Conservation (phyloP, 2,797 vertebrate genomes). For the Sebastes oblongus region DNA sequence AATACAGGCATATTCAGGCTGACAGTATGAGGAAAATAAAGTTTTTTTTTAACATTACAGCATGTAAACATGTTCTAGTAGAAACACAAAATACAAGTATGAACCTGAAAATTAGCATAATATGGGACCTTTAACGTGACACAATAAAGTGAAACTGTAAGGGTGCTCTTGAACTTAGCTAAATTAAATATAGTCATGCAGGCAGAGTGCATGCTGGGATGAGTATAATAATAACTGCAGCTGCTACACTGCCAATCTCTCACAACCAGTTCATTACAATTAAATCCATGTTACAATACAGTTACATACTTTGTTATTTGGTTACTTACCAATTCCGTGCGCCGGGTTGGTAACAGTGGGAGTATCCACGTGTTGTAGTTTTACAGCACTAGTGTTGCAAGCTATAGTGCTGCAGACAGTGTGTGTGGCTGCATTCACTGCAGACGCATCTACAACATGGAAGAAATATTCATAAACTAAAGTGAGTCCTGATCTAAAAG, state of each 20-base stretch:
- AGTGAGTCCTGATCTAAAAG: neutral
- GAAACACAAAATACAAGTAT: no score
- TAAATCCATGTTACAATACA: neutral
- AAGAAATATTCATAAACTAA: neutral
- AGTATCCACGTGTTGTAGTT: slow-evolving; percentile 51
- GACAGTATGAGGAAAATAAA: no score
- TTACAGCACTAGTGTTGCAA: neutral
- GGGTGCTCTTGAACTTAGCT: neutral
- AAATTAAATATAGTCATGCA: neutral
- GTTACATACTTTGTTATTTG: neutral
- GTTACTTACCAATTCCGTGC: neutral
- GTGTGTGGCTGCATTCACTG: neutral
- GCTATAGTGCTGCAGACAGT: neutral
- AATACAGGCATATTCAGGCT: no score
- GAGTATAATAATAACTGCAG: no score
- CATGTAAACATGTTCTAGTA: no score
- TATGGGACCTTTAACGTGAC: neutral
- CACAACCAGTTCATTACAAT: neutral
- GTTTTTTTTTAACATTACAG: no score
- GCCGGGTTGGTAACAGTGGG: neutral
- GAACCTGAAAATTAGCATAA: no score
- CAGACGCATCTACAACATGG: neutral
- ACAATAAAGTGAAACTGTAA: no score
- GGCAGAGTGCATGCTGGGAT: no score
- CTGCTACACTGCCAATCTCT: neutral